These are phyloP conservation scores for Petrocephalus sullivani DNA, from an alignment of 2,797 vertebrate species.

Conservation along the genomic window DNA sequence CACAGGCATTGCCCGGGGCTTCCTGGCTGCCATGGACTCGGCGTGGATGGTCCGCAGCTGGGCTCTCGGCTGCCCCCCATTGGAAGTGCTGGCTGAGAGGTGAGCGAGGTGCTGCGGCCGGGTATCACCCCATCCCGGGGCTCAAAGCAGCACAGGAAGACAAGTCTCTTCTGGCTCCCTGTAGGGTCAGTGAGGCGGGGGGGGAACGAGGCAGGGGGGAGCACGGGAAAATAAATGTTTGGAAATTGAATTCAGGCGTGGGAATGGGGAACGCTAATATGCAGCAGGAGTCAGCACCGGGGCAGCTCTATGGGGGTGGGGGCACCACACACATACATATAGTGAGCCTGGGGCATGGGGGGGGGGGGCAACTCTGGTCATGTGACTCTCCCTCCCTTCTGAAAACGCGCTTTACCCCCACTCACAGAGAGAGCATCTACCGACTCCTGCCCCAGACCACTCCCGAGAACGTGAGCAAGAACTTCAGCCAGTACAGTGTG, in stretches of 20 bases:
- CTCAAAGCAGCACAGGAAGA: neutral
- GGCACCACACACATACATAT: neutral
- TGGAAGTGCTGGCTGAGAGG: slow-evolving; percentile 89
- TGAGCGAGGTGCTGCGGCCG: slow-evolving; percentile 41
- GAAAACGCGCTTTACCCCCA: neutral
- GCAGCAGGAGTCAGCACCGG: neutral
- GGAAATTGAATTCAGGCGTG: neutral
- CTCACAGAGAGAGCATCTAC: slow-evolving; percentile 82
- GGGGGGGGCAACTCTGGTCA: neutral
- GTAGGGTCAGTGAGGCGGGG: neutral
- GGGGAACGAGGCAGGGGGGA: neutral
- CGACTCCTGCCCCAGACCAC: slow-evolving; percentile 89
- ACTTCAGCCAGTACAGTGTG: slow-evolving; percentile 81
- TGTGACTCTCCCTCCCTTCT: neutral
- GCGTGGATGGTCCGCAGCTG: slow-evolving; percentile 93
- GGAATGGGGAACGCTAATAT: neutral
- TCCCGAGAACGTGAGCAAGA: slow-evolving; percentile 92
- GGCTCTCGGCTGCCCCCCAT: slow-evolving; percentile 70
- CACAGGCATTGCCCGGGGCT: slow-evolving; percentile 89
- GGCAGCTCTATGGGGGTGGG: neutral
- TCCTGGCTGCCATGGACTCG: slow-evolving; percentile 89
- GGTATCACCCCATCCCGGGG: neutral
- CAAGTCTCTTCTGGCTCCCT: neutral
- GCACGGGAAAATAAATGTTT: neutral
- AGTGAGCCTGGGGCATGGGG: neutral